Conservation (phyloP, 2,797 vertebrate species). For the Urosaurus nigricauda region DNA sequence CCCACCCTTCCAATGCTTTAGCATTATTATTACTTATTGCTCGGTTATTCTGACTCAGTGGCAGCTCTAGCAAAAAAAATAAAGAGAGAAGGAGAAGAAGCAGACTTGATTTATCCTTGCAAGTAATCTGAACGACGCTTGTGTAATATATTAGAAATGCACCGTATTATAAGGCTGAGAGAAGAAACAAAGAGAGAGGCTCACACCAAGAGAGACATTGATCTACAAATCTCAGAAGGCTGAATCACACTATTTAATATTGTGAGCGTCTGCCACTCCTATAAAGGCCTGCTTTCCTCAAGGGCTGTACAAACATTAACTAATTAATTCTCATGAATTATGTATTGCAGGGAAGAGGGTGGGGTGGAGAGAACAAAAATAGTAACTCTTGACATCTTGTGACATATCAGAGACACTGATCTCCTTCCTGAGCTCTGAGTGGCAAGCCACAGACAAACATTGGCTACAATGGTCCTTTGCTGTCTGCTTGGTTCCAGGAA, state of each 20-base stretch:
- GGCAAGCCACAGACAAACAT: conserved; percentile 13
- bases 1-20: neutral
- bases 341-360: conserved; percentile 38
- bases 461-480: no score
- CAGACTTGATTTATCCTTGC: conserved; percentile 34
- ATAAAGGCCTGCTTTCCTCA: conserved; percentile 45
- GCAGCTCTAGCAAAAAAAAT: conserved; percentile 35
- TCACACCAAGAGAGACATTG: conserved; percentile 18
- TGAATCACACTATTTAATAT: conserved; percentile 47
- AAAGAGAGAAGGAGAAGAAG: neutral
- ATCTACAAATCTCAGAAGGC: conserved; percentile 42
- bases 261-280: conserved; percentile 28
- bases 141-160: conserved; percentile 38
- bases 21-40: conserved; percentile 15
- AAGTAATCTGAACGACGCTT: conserved; percentile 43
- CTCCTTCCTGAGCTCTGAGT: conserved; percentile 41
- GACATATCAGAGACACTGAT: conserved; percentile 28
- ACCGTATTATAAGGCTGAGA: conserved; percentile 21
- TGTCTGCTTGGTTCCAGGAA: no score
- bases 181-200: neutral
- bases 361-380: conserved; percentile 40
- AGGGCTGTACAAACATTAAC: conserved; percentile 58
- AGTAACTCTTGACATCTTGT: conserved; percentile 47
- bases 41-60: conserved; percentile 36
- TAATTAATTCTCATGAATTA: conserved; percentile 70